Percentiles rank a stretch among this genome's conserved stretches.
These are phyloP conservation scores for Tolypeutes matacus DNA, from an alignment of 2,797 vertebrate species.

Conservation along the genomic window DNA sequence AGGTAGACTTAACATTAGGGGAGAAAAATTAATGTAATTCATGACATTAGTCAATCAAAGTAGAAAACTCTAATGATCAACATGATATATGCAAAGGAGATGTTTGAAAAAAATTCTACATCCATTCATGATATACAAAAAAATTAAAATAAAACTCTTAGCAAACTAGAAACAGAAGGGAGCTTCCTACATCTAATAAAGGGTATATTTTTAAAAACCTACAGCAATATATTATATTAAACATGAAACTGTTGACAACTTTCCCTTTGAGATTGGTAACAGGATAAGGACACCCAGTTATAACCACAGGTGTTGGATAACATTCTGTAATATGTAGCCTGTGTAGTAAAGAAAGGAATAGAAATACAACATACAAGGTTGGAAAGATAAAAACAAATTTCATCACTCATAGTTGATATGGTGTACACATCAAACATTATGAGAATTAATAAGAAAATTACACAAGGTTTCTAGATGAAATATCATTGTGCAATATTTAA, in stretches of 20 bases:
- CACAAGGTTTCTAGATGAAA: not conserved
- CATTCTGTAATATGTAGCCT: not conserved
- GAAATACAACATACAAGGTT: not conserved
- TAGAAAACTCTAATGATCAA: not conserved
- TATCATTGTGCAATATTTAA: not conserved
- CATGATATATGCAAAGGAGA: not conserved
- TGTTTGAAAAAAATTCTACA: not conserved
- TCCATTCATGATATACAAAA: not conserved
- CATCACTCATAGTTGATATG: not conserved
- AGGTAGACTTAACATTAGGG: not conserved
- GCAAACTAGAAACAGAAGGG: constrained; percentile 27
- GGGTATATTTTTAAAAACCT: not conserved
- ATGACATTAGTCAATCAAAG: not conserved
- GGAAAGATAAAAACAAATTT: not conserved
- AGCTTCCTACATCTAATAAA: constrained; percentile 65
- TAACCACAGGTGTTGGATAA: not conserved
- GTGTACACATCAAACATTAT: not conserved
- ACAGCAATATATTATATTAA: not conserved
- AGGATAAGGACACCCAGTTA: not conserved
- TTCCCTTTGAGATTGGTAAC: constrained; percentile 8
- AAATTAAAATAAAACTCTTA: not conserved
- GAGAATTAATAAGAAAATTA: constrained; percentile 10
- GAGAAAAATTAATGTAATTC: not conserved
- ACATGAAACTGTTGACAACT: not conserved
- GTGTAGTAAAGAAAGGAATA: not conserved